phyloP scores from a whole-genome alignment of 2,888 invertebrate genomes.

The Eupithecia subumbrata region DNA sequence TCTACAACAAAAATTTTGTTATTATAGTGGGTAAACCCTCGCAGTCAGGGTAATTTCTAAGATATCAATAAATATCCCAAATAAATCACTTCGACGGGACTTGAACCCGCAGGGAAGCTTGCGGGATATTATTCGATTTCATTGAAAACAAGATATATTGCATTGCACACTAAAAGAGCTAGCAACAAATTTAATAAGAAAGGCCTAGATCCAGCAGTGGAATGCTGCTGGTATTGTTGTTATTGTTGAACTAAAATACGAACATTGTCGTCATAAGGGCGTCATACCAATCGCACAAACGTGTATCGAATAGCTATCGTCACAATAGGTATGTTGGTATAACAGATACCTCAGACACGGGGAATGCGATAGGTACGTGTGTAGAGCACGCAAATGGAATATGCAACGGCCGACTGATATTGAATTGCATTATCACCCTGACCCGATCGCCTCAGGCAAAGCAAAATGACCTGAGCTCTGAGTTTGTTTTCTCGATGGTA shows the following conservation, averaged over 20 bases:
- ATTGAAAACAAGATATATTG: too few species aligned
- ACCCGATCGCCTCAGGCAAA: background rate
- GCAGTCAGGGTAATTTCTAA: too few species aligned
- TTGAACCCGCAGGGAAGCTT: too few species aligned
- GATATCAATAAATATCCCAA: too few species aligned
- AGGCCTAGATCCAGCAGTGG: too few species aligned
- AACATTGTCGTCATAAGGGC: background rate
- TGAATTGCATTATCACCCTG: background rate
- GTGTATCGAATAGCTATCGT: background rate
- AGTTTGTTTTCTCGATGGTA: background rate
- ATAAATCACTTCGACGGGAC: too few species aligned
- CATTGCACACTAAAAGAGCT: too few species aligned
- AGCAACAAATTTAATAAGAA: too few species aligned
- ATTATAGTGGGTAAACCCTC: too few species aligned
- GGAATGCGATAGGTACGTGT: background rate
- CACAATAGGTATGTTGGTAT: background rate
- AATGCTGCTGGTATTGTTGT: background rate
- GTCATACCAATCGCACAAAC: background rate
- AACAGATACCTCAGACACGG: background rate
- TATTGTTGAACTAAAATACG: background rate
- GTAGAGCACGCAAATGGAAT: background rate
- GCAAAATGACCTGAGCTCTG: background rate
- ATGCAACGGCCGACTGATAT: constrained; percentile 1
- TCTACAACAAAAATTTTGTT: too few species aligned
- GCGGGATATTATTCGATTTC: too few species aligned